Evolutionary conservation across 1,140 invertebrate genomes (phyloP), one percentile per base, ranked within the genome.

Genomic region (Caenorhabditis latens): DNA sequence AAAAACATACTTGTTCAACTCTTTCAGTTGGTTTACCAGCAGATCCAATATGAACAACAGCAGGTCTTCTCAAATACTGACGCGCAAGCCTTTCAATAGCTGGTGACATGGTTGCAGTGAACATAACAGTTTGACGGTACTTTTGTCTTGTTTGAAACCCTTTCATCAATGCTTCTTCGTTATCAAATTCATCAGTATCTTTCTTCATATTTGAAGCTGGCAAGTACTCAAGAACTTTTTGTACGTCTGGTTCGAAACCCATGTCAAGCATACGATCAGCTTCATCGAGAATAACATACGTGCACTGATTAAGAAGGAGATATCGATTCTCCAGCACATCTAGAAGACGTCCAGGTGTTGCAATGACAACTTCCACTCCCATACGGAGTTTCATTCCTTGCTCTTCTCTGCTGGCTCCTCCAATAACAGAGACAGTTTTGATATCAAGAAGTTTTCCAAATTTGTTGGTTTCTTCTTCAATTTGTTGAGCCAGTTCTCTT

Each of bases 251-350:
- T 93, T 99, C 98, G 93, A 99, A 99, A 93, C 98, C 98, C 97
- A 99, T 98, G 94, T 99, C 97, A 93, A 99, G 98, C 98, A 99
- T 99, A 91, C 97, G 95, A 94, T 99, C 98, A 67, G 98, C 98
- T 90, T 95, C 67, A 96, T 95, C 95, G 90, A 95, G 93, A 57
- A 95, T 94, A 58, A 95, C 94, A 91, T 95, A 95, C 6, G 95
- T 95, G 91, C 98, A 99, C 91, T 98, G 96, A 93, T 96, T 97
- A 0, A 99, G 93, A 11, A 99, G 98, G 83, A 99, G 94, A 93
- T 99, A 99, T 89, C 97, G 95, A 93, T 99, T 99, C 94, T 99
- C 98, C 71, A 99, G 93, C 0, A 99, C 98, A 94, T 99, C 98
- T 90, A 99, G 98, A 11, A 99, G 94, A 95, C 98, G 96, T 94